Evolutionary conservation across 2,113 vertebrate genomes (phyloP).

Genomic region (Procavia capensis): DNA sequence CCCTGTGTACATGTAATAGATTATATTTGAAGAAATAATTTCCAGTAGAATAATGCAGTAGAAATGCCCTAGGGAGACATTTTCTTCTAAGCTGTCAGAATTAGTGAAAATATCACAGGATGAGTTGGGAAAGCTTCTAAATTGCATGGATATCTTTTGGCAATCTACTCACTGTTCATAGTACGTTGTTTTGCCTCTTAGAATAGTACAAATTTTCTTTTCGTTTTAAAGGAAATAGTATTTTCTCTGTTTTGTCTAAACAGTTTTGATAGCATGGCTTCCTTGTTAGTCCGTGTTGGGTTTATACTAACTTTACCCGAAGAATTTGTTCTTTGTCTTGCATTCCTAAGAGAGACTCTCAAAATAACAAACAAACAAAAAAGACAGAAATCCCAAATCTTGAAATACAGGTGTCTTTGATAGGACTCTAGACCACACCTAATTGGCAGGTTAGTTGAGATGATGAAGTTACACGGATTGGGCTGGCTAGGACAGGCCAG

Average conservation of each 20-base stretch:
- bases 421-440: not conserved
- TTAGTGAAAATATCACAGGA: slow-evolving; percentile 7
- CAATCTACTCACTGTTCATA: not conserved
- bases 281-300: not conserved
- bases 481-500: too few species aligned
- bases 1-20: not conserved
- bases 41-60: not conserved
- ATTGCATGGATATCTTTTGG: not conserved
- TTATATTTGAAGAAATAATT: slow-evolving; percentile 22
- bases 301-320: not conserved
- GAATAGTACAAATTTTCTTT: not conserved
- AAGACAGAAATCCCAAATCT: too few species aligned
- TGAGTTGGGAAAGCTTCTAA: not conserved
- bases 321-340: not conserved
- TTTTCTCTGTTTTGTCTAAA: not conserved
- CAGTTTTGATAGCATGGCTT: not conserved
- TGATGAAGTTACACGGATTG: not conserved
- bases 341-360: not conserved
- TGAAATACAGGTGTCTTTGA: not conserved
- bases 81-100: not conserved
- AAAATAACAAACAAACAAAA: not conserved
- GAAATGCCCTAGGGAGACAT: not conserved
- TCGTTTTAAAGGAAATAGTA: not conserved
- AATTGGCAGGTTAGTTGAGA: not conserved
- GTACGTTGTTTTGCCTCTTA: not conserved